These are phyloP conservation scores for Electrona antarctica DNA, from an alignment of 2,113 vertebrate species.

Conservation along the genomic window DNA sequence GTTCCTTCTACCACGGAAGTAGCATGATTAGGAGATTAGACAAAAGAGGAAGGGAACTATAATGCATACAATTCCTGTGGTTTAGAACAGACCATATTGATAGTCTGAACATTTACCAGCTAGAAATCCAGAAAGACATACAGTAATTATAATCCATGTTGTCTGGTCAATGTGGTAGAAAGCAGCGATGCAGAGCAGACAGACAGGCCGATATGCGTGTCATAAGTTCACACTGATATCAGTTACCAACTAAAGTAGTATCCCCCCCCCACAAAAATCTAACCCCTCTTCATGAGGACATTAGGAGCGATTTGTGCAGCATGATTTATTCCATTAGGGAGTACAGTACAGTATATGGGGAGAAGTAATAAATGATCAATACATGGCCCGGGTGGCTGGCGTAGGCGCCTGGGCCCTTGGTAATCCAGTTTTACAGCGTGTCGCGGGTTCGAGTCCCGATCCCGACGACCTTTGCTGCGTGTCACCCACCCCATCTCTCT, in stretches of 20 bases:
- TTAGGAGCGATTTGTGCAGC: too few relatives aligned
- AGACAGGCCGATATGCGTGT: background rate
- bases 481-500: too few relatives aligned
- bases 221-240: too few relatives aligned
- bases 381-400: background rate
- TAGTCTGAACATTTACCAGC: constrained; percentile 29
- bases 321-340: background rate
- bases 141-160: constrained; percentile 7
- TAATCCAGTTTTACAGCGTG: background rate
- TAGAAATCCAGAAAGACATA: constrained; percentile 15
- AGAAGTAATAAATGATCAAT: background rate
- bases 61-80: constrained; percentile 6
- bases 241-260: too few relatives aligned
- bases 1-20: constrained; percentile 23
- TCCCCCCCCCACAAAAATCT: too few relatives aligned
- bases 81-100: background rate
- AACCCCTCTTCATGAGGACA: too few relatives aligned
- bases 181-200: background rate
- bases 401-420: too few relatives aligned
- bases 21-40: constrained; percentile 29
- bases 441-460: too few relatives aligned
- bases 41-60: background rate
- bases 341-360: background rate
- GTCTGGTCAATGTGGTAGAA: background rate
- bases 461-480: too few relatives aligned